A percentile compares a stretch with the other conserved stretches of the same genome.
phyloP scores from a whole-genome alignment of 2,888 invertebrate genomes.

The Polymixis lichenea region DNA sequence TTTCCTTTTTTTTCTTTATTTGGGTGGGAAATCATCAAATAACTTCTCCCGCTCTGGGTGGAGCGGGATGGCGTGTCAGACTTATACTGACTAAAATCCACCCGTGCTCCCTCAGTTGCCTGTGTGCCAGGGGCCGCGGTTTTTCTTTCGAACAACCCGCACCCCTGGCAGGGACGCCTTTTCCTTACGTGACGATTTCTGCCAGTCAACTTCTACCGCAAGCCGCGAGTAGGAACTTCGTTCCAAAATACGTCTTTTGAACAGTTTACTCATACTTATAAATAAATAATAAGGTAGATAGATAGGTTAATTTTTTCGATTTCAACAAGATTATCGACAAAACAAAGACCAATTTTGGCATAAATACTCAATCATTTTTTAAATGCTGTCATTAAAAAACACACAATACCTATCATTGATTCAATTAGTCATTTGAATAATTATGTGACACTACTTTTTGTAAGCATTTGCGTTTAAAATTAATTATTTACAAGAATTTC shows the following conservation, averaged over 20 bases:
- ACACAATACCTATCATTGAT: conserved; percentile 16
- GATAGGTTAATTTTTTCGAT: not conserved
- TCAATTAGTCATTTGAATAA: conserved; percentile 23
- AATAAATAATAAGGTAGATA: not conserved
- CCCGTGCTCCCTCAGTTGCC: no score
- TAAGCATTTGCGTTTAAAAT: conserved; percentile 12
- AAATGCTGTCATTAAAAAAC: no score
- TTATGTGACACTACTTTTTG: conserved; percentile 7
- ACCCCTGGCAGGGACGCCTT: no score
- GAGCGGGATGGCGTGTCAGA: no score
- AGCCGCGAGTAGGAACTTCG: not conserved
- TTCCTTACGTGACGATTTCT: not conserved
- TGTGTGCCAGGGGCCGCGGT: no score
- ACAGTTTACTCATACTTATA: not conserved
- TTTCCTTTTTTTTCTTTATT: no score
- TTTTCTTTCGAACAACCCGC: no score
- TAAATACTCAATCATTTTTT: not conserved
- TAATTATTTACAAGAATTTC: conserved; percentile 16
- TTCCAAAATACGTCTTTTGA: not conserved
- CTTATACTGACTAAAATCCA: no score
- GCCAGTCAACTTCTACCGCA: not conserved
- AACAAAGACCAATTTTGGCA: conserved; percentile 5
- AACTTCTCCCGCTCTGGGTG: no score
- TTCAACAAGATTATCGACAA: not conserved
- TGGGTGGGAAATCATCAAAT: no score